These are phyloP conservation scores for Limnephilus lunatus DNA, from an alignment of 2,888 invertebrate species.

Conservation along the genomic window DNA sequence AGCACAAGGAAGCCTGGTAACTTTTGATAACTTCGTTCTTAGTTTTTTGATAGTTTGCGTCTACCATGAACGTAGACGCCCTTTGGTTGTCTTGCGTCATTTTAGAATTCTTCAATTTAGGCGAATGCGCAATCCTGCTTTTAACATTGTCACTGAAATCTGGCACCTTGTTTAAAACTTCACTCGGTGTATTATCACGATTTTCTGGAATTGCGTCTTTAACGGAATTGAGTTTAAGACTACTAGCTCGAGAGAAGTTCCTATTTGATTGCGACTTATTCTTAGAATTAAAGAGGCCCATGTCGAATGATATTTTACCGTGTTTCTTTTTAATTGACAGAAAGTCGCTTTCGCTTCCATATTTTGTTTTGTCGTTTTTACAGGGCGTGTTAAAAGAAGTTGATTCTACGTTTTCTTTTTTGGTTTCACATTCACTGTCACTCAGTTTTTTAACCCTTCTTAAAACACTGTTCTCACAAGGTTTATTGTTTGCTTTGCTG, in stretches of 20 bases:
- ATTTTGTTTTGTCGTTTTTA: slow-evolving; percentile 57
- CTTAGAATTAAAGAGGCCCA: slow-evolving; percentile 61
- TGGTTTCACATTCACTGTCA: slow-evolving; percentile 24
- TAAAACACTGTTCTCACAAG: not conserved
- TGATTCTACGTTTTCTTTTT: slow-evolving; percentile 28
- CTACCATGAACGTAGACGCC: slow-evolving; percentile 58
- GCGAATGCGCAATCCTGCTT: slow-evolving; percentile 64
- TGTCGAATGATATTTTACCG: slow-evolving; percentile 60
- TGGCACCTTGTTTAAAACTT: slow-evolving; percentile 35
- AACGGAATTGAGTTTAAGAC: slow-evolving; percentile 53
- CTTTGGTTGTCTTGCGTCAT: slow-evolving; percentile 51
- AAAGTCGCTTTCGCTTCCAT: slow-evolving; percentile 62
- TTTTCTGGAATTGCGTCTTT: slow-evolving; percentile 50
- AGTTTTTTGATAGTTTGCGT: slow-evolving; percentile 62
- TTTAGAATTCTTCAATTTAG: slow-evolving; percentile 62
- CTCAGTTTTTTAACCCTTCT: slow-evolving; percentile 14
- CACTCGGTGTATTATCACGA: slow-evolving; percentile 5
- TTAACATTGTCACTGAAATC: slow-evolving; percentile 64
- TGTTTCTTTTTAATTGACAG: slow-evolving; percentile 62
- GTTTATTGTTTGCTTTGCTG: not conserved
- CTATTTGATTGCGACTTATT: slow-evolving; percentile 56
- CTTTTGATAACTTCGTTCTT: slow-evolving; percentile 64
- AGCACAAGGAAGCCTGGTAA: slow-evolving; percentile 61
- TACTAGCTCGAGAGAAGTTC: slow-evolving; percentile 58
- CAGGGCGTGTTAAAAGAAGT: slow-evolving; percentile 11